These are phyloP conservation scores for Cheirogaleus medius DNA, from an alignment of 2,113 vertebrate genomes.

Conservation along the genomic window DNA sequence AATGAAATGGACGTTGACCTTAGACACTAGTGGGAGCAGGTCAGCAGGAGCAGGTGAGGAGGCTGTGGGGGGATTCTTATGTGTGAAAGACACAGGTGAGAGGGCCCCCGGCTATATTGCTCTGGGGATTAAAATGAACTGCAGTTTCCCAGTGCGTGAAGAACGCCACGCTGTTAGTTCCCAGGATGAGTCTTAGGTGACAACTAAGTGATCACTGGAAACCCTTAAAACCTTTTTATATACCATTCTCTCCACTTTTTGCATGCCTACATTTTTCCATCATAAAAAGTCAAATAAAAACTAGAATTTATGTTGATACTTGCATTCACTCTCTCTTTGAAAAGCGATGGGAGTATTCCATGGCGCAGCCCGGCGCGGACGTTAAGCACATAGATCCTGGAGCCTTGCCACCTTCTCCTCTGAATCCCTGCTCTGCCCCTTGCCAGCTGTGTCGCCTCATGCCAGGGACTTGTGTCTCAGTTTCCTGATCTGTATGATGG, in stretches of 20 bases:
- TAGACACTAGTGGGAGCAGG: background rate
- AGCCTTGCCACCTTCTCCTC: background rate
- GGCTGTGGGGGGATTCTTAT: too few species aligned
- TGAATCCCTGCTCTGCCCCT: background rate
- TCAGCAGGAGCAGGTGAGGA: background rate
- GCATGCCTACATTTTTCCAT: background rate
- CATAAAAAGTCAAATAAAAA: background rate
- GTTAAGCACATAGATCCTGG: background rate
- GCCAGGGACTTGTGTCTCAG: background rate
- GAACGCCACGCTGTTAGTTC: background rate
- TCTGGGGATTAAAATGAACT: background rate
- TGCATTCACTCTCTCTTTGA: background rate
- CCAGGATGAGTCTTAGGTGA: background rate
- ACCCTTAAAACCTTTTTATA: background rate
- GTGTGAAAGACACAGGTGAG: background rate
- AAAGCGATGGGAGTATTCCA: background rate
- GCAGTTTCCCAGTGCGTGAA: background rate
- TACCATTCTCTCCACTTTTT: background rate
- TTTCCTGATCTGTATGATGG: background rate
- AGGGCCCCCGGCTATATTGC: too few species aligned
- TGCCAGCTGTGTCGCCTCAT: background rate
- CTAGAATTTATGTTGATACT: background rate
- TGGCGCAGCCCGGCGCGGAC: fast-evolving
- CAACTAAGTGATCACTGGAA: background rate
- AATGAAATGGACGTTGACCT: background rate